phyloP scores from a whole-genome alignment of 2,797 vertebrate genomes.

The Atherinosoma microstoma region DNA sequence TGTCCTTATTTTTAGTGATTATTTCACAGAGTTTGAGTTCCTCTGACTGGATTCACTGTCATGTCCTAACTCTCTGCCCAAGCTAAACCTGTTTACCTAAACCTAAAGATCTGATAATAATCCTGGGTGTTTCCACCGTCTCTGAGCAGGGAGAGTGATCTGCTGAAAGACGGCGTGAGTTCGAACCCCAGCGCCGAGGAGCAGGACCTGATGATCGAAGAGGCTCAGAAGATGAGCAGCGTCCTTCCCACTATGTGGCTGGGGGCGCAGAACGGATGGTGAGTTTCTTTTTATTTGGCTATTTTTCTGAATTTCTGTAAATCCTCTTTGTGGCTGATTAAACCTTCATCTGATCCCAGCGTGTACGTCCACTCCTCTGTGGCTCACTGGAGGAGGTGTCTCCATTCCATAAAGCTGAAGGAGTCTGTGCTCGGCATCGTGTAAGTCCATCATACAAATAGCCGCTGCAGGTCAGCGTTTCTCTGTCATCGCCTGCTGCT shows the following conservation, averaged over 20 bases:
- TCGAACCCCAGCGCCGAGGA: constrained; percentile 87
- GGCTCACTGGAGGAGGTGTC: constrained; percentile 97
- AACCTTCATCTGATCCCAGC: constrained; percentile 78
- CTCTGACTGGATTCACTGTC: no score
- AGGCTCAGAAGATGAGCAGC: constrained; percentile 98
- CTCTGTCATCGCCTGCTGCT: fast-evolving
- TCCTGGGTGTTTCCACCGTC: background rate
- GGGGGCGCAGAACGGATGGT: constrained; percentile 97
- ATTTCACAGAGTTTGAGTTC: no score
- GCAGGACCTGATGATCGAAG: constrained; percentile 94
- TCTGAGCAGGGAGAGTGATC: constrained; percentile 86
- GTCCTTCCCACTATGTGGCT: constrained; percentile 98
- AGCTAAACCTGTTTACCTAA: no score
- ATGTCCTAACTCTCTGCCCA: no score
- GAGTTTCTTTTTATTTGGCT: constrained; percentile 24
- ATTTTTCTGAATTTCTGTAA: background rate
- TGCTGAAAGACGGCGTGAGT: constrained; percentile 88
- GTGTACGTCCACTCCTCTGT: constrained; percentile 97
- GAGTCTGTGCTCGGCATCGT: constrained; percentile 97
- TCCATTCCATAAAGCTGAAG: constrained; percentile 97
- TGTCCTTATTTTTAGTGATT: no score
- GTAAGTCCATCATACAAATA: constrained; percentile 82
- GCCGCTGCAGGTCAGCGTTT: background rate
- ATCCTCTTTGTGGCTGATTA: background rate
- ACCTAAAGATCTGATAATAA: no score